Conservation (phyloP, 2,797 vertebrate species). For the Parauchenoglanis ngamensis region DNA sequence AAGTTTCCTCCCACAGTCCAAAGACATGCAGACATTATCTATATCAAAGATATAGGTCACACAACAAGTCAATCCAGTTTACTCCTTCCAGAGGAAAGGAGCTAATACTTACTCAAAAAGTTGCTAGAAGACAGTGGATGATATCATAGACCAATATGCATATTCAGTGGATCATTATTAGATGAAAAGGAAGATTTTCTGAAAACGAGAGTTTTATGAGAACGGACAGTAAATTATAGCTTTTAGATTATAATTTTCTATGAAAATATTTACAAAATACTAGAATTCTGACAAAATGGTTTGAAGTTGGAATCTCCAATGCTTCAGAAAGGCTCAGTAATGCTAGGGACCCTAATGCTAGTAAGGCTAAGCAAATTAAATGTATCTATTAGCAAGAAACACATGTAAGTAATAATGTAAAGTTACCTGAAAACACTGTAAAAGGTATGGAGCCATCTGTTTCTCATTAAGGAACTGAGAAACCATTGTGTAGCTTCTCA, state of each 20-base stretch:
- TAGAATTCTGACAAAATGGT: neutral
- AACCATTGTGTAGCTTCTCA: too few species aligned
- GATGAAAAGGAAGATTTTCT: too few species aligned
- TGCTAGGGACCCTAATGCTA: too few species aligned
- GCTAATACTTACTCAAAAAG: neutral
- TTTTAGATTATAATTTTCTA: neutral
- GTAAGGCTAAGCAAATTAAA: neutral
- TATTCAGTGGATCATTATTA: neutral
- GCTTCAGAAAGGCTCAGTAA: neutral
- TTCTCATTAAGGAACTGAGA: too few species aligned
- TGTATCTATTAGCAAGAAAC: neutral
- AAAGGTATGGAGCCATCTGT: too few species aligned
- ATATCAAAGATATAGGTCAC: neutral
- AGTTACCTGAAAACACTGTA: too few species aligned
- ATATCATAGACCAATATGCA: neutral
- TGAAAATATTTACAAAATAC: neutral
- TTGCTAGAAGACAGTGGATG: neutral
- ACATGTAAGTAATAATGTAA: neutral
- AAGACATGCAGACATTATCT: too few species aligned
- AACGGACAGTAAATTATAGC: too few species aligned
- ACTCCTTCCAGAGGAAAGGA: neutral
- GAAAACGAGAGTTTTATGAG: too few species aligned
- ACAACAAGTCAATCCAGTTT: neutral
- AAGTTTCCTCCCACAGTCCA: too few species aligned
- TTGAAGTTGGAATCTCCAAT: neutral